Conservation (phyloP, 2,797 vertebrate genomes). For the Hemitrygon akajei region DNA sequence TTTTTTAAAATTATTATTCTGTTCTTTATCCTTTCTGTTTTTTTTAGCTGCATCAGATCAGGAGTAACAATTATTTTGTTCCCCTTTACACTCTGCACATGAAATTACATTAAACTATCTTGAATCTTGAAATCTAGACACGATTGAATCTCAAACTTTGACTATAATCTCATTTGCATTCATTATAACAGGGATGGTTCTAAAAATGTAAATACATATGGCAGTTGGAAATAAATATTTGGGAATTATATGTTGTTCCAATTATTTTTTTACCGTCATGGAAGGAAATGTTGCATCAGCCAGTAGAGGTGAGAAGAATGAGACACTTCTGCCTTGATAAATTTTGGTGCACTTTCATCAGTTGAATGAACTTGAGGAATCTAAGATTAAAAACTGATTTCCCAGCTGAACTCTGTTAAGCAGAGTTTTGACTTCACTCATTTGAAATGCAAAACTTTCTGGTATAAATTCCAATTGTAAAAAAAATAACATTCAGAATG, state of each 20-base stretch:
- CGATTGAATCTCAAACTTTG: not conserved
- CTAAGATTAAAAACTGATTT: not conserved
- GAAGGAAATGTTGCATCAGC: no score
- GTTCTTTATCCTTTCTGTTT: no score
- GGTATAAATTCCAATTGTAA: not conserved
- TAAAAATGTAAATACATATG: not conserved
- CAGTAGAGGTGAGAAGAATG: not conserved
- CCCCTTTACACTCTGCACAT: no score
- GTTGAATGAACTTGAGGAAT: not conserved
- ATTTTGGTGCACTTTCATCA: not conserved
- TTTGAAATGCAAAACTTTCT: not conserved
- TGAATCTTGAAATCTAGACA: not conserved
- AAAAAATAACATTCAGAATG: not conserved
- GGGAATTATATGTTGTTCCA: not conserved
- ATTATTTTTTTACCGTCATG: not conserved
- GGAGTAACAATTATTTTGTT: no score
- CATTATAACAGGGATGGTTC: not conserved
- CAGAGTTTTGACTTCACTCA: not conserved
- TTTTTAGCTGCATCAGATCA: no score
- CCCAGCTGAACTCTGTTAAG: not conserved
- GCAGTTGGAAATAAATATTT: not conserved
- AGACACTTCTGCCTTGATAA: not conserved
- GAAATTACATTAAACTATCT: no score
- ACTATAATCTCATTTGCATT: no score
- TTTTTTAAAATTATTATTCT: no score